Conservation (phyloP, 2,113 vertebrate genomes). For the Poecile atricapillus region DNA sequence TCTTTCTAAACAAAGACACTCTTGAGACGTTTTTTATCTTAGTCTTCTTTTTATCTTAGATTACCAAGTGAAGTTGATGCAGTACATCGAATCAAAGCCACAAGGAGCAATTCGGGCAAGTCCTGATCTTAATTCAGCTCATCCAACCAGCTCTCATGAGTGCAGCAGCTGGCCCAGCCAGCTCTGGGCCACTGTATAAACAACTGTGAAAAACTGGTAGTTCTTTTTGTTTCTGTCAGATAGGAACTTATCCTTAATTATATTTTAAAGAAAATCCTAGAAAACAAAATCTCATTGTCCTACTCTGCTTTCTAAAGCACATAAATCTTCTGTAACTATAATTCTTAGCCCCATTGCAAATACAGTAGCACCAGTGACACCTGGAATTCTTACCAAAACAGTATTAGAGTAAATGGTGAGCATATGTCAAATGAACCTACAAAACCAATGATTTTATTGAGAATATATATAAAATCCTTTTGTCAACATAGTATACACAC, state of each 20-base stretch:
- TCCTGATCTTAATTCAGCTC: fast-evolving
- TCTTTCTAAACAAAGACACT: not conserved
- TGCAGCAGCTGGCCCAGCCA: not conserved
- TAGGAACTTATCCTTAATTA: not conserved
- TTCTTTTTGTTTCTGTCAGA: not conserved
- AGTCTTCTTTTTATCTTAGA: not conserved
- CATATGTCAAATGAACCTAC: not conserved
- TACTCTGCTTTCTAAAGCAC: constrained; percentile 3
- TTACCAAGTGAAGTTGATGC: not conserved
- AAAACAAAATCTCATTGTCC: not conserved
- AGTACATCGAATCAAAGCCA: not conserved
- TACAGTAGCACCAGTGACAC: not conserved
- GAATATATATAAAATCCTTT: not conserved
- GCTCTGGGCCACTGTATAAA: not conserved
- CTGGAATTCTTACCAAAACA: constrained; percentile 31
- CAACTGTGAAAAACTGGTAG: not conserved
- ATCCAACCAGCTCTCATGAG: not conserved
- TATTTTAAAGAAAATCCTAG: not conserved
- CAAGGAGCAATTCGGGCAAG: not conserved
- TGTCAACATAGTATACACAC: not conserved
- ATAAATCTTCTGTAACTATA: constrained; percentile 19
- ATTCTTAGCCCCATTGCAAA: not conserved
- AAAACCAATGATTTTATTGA: not conserved
- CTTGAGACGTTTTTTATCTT: not conserved
- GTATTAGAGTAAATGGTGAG: not conserved